Percentiles rank a stretch among this genome's conserved stretches.
Conservation (phyloP, 2,113 vertebrate genomes). For the Pollimyrus isidori region DNA sequence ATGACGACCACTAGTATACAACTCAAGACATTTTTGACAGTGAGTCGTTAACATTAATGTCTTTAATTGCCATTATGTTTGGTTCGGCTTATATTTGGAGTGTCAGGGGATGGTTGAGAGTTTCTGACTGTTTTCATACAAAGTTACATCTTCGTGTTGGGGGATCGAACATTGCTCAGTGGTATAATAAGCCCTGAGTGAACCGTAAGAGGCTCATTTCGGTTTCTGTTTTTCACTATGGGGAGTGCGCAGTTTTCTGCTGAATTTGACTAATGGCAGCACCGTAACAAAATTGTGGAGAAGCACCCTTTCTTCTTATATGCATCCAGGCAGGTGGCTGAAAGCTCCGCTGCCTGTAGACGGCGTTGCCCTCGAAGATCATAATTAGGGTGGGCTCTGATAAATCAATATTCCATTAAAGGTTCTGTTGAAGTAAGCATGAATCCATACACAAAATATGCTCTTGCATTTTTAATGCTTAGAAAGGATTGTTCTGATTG, state of each 20-base stretch:
- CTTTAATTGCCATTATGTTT: not conserved
- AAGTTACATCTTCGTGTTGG: not conserved
- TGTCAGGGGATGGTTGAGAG: not conserved
- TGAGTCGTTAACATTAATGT: not conserved
- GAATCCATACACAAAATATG: not conserved
- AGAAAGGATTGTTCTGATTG: not conserved
- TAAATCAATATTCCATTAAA: not conserved
- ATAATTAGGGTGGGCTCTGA: not conserved
- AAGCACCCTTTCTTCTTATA: not conserved
- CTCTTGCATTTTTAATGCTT: not conserved
- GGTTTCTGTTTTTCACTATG: not conserved
- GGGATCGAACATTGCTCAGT: not conserved
- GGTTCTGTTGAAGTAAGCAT: not conserved
- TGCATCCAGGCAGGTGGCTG: not conserved
- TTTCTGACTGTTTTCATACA: not conserved
- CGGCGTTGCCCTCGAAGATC: not conserved
- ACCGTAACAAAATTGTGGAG: not conserved
- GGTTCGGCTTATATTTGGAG: not conserved
- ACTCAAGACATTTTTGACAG: not conserved
- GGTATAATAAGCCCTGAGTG: not conserved
- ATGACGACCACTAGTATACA: too few relatives aligned
- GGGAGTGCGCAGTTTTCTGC: not conserved
- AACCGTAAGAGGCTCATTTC: not conserved
- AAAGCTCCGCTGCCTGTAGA: not conserved
- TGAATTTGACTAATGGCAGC: not conserved